Evolutionary conservation across 2,888 invertebrate species (phyloP), one percentile per base, ranked within the genome.

Genomic region (Trypoxylon attenuatum): DNA sequence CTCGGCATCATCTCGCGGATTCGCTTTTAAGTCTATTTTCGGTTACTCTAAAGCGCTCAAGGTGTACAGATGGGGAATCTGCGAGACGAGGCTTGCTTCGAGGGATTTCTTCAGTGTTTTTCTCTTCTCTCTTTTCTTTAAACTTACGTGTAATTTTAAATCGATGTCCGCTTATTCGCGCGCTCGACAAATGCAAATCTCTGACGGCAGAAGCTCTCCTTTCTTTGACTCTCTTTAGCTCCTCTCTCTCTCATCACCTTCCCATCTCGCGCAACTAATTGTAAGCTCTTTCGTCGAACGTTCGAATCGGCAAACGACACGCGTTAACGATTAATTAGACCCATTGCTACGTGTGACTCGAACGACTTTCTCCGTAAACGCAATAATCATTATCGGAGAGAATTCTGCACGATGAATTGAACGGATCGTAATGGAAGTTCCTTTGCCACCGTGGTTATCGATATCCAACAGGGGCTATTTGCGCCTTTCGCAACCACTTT

Each of bases 1-100:
- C 75, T 77, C 73, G 60, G 81, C 84, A 79, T 84, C 84, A 84
- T 83, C 82, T 84, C 84, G 81, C 74, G 76, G 84, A 84, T 84
- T 82, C 78, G 73, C 81, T 47, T 49, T 73, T 61, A 69, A 73
- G 62, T 68, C 59, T 62, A 66, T 67, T 72, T 60, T 64, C 60
- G 51, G 70, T 69, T 63, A 71, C 62, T 58, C 69, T 76, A 72
- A 72, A 68, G 64, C 63, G 60, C 54, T 59, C 59, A 50, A 55
- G 56, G 57, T 59, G 71, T 57, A 67, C 56, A 63, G 55, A 63
- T 56, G 54, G 56, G n/a, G 67, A 73, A 86, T 87, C 86, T 80
- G 81, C 80, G 82, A 84, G 84, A 85, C 86, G 82, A 87, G 85
- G 86, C 81, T 69, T 69, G 57, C 64, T 74, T 77, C 73, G 78